These are phyloP conservation scores for Aphelenchoides besseyi DNA, from an alignment of 1,140 invertebrate genomes.

Conservation along the genomic window DNA sequence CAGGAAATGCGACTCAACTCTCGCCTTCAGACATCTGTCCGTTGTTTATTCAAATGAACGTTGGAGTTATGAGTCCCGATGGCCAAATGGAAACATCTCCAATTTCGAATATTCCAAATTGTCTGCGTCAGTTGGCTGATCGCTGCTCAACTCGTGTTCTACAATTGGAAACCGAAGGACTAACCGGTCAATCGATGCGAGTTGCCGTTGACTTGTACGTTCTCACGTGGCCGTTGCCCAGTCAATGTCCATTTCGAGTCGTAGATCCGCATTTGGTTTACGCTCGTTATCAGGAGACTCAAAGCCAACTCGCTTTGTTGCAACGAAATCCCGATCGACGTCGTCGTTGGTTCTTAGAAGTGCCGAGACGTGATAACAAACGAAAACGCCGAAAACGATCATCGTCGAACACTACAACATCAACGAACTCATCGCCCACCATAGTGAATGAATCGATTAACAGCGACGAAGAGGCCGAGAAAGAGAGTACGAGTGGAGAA, in stretches of 20 bases:
- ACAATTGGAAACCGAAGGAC: neutral
- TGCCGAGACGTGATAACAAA: neutral
- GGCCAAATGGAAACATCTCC: conserved; percentile 36
- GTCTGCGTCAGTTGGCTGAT: conserved; percentile 31
- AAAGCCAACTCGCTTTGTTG: conserved; percentile 24
- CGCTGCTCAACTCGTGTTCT: conserved; percentile 20
- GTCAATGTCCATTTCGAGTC: conserved; percentile 25
- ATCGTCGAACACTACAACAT: neutral
- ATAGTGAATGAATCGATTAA: neutral
- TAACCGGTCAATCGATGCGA: conserved; percentile 19
- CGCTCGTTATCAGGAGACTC: conserved; percentile 28
- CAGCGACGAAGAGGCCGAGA: neutral
- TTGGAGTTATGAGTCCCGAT: conserved; percentile 18
- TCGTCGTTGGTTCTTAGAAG: neutral
- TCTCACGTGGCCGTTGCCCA: conserved; percentile 48
- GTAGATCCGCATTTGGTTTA: conserved; percentile 25
- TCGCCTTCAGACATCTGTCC: conserved; percentile 37
- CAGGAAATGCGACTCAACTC: conserved; percentile 16
- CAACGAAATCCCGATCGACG: neutral
- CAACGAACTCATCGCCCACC: neutral
- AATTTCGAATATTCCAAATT: conserved; percentile 47
- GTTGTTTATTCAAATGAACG: conserved; percentile 43
- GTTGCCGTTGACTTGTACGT: conserved; percentile 43
- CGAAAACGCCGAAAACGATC: neutral
- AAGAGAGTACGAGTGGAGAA: neutral